phyloP scores from a whole-genome alignment of 2,888 invertebrate species.

The Lithophane leautieri region DNA sequence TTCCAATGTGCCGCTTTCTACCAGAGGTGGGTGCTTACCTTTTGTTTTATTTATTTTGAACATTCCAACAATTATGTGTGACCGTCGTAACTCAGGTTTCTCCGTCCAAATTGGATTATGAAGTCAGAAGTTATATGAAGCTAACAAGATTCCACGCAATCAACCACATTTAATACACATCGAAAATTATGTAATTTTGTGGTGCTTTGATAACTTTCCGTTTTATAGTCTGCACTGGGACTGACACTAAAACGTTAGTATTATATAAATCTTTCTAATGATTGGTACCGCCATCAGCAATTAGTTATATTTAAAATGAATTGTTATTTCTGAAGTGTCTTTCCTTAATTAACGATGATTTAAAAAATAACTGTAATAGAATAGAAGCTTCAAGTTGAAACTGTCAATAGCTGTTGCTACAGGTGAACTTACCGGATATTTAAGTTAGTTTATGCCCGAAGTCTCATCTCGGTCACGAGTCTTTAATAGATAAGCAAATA shows the following conservation, averaged over 20 bases:
- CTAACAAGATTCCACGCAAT: slow-evolving; percentile 23
- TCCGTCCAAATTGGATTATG: slow-evolving; percentile 48
- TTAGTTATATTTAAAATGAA: background rate
- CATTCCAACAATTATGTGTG: slow-evolving; percentile 58
- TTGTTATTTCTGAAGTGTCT: background rate
- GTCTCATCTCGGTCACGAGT: slow-evolving; percentile 17
- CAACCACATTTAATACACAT: slow-evolving; percentile 22
- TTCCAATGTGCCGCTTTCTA: slow-evolving; percentile 66
- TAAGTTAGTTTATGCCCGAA: background rate
- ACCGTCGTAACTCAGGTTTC: slow-evolving; percentile 30
- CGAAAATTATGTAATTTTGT: slow-evolving; percentile 20
- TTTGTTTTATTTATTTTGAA: slow-evolving; percentile 64
- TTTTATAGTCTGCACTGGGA: background rate
- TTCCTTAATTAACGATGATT: background rate
- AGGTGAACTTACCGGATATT: background rate
- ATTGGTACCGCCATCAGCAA: background rate
- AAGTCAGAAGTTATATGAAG: slow-evolving; percentile 26
- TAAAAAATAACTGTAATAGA: background rate
- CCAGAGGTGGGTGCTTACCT: slow-evolving; percentile 56
- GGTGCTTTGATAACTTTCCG: slow-evolving; percentile 9
- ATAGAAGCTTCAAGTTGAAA: background rate
- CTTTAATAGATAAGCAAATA: background rate
- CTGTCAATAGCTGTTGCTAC: background rate
- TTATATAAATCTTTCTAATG: slow-evolving; percentile 1
- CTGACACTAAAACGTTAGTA: background rate